Evolutionary conservation across 1,140 invertebrate species (phyloP), one percentile per base, ranked within the genome.

Genomic region (Trinorchestia longiramus): DNA sequence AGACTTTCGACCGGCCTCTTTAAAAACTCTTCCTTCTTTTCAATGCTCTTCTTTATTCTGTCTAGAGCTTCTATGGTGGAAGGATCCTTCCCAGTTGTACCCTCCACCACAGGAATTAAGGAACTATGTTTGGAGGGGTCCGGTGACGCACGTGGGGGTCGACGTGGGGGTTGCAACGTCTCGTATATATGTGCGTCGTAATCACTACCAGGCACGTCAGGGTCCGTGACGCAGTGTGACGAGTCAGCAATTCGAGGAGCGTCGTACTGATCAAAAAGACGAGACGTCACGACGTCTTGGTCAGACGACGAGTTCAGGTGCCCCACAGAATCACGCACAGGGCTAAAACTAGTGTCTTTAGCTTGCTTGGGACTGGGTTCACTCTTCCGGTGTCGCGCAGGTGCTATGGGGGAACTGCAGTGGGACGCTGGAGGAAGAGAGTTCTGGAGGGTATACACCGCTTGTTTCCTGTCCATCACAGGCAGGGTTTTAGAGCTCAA

Each of bases 21-120:
- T 53, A 99, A 97, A 97, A 99, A 99, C 96, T 99, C 98, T 97
- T 99, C 98, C 97, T 99, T 99, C 97, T 99, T 98, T 97, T 99
- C 98, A 96, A 98, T 98, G 97, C 98, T 99, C 97, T 98, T 98
- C 95, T 98, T 98, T 97, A 99, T 98, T 97, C 98, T 98, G 90
- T 97, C 97, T 95, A 87, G 95, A 77, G 91, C 95, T 95, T 41
- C 87, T 45, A 62, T 53, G 45, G 43, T 96, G 62, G 41, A 87
- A 28, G n/a, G 36, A 53, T 95, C 45, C 87, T 42, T 96, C 90
- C 96, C 95, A 96, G 95, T 96, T 96, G 47, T 95, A 88, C 90
- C 6, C 47, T 53, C 96, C 53, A 45, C 96, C 91, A 36, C 95
- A 92, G 87, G 43, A 87, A 15, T 92, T 96, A 87, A 92, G 77